Percentiles rank a stretch among this genome's conserved stretches.
These are phyloP conservation scores for Actias luna DNA, from an alignment of 2,888 invertebrate genomes.

Conservation along the genomic window DNA sequence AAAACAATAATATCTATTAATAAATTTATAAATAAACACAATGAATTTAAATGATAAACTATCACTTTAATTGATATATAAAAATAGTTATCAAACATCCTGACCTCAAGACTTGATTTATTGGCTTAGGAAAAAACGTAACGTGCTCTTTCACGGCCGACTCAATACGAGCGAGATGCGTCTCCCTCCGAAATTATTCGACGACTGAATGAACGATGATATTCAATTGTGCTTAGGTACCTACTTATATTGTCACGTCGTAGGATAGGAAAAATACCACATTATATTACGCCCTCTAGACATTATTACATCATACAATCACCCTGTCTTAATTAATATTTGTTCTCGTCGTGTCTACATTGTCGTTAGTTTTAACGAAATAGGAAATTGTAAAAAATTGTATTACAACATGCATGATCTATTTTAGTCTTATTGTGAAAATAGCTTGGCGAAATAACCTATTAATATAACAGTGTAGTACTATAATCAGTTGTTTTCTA, in stretches of 20 bases:
- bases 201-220: conserved; percentile 38
- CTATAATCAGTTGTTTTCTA: no score
- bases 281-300: conserved; percentile 23
- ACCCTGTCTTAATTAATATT: conserved; percentile 23
- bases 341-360: not conserved
- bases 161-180: conserved; percentile 27
- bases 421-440: conserved; percentile 4
- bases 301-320: conserved; percentile 39
- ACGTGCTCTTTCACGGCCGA: conserved; percentile 6
- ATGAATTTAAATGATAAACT: not conserved
- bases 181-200: conserved; percentile 42
- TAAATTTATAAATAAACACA: conserved; percentile 9
- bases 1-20: conserved; percentile 5
- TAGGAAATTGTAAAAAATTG: not conserved
- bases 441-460: not conserved
- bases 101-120: conserved; percentile 5
- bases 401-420: not conserved
- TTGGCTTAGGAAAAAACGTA: conserved; percentile 8
- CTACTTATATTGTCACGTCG: conserved; percentile 15
- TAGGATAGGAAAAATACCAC: conserved; percentile 44
- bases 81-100: conserved; percentile 1
- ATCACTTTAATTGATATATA: conserved; percentile 5
- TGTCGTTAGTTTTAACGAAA: conserved; percentile 1
- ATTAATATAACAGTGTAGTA: no score
- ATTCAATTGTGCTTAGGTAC: conserved; percentile 12